These are phyloP conservation scores for Rhea pennata DNA, from an alignment of 2,113 vertebrate species.

Conservation along the genomic window DNA sequence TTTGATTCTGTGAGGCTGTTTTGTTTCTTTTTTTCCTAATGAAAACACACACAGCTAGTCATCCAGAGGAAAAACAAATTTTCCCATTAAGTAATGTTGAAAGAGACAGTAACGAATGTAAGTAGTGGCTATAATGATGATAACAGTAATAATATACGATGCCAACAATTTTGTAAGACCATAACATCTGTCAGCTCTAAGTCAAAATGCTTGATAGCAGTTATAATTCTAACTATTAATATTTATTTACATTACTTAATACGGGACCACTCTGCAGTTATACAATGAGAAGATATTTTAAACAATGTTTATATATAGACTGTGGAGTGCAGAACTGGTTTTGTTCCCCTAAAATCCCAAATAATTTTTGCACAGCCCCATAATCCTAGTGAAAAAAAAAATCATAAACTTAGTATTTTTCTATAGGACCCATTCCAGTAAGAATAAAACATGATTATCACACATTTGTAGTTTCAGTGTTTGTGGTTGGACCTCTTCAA, in stretches of 20 bases:
- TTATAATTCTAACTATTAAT: background rate
- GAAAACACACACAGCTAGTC: background rate
- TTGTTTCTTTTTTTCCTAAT: no score
- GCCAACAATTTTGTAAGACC: background rate
- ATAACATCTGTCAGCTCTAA: background rate
- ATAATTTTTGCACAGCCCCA: background rate
- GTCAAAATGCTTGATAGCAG: background rate
- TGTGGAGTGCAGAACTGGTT: background rate
- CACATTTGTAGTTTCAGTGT: background rate
- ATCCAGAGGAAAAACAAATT: background rate
- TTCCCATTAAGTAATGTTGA: background rate
- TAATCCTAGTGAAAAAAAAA: background rate
- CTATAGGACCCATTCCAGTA: background rate
- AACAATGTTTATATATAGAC: background rate
- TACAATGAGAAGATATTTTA: background rate
- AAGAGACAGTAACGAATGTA: background rate
- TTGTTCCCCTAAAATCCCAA: background rate
- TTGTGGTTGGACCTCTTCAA: background rate
- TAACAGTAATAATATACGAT: background rate
- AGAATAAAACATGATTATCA: background rate
- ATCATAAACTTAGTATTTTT: background rate
- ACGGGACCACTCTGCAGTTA: background rate
- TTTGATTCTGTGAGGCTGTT: background rate
- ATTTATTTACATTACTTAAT: background rate
- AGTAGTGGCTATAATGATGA: background rate